These are phyloP conservation scores for Formica selysi DNA, from an alignment of 1,140 invertebrate species.

Conservation along the genomic window DNA sequence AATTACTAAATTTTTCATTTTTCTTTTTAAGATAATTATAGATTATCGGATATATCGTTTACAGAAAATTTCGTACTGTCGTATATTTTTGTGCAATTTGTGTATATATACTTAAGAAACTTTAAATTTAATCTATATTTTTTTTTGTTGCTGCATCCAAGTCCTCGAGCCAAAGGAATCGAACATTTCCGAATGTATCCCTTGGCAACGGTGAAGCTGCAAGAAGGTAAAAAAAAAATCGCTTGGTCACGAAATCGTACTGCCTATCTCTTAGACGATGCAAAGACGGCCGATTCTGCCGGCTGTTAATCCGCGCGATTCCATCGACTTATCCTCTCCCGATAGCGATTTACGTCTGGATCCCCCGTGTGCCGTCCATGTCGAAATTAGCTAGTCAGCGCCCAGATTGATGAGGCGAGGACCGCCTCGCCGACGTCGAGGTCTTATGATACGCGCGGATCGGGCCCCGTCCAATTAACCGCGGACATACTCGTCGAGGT, in stretches of 20 bases:
- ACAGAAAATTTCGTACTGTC: background rate
- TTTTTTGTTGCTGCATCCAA: background rate
- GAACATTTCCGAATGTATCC: background rate
- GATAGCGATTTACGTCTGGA: slow-evolving; percentile 60
- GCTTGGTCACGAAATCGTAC: slow-evolving; percentile 60
- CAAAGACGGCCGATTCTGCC: slow-evolving; percentile 45
- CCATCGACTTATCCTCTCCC: slow-evolving; percentile 53
- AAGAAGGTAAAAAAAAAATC: slow-evolving; percentile 51
- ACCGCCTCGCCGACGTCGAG: slow-evolving; percentile 51
- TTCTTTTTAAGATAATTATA: background rate
- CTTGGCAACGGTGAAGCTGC: slow-evolving; percentile 18
- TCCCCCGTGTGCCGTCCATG: slow-evolving; percentile 29
- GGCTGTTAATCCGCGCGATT: slow-evolving; percentile 58
- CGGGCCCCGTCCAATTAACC: slow-evolving; percentile 49
- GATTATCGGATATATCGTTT: background rate
- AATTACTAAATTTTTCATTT: too few relatives aligned
- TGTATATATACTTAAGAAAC: background rate
- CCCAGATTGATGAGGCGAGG: slow-evolving; percentile 59
- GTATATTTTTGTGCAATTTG: background rate
- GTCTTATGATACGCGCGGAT: slow-evolving; percentile 49
- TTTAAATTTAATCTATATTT: background rate
- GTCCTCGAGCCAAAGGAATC: slow-evolving; percentile 7
- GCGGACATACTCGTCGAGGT: slow-evolving; percentile 52
- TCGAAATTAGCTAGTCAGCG: slow-evolving; percentile 67
- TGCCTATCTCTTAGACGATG: slow-evolving; percentile 44